Evolutionary conservation across 37 sponge, comb jelly and placozoan species (phyloP).

Genomic region (Aplysina aerophoba): DNA sequence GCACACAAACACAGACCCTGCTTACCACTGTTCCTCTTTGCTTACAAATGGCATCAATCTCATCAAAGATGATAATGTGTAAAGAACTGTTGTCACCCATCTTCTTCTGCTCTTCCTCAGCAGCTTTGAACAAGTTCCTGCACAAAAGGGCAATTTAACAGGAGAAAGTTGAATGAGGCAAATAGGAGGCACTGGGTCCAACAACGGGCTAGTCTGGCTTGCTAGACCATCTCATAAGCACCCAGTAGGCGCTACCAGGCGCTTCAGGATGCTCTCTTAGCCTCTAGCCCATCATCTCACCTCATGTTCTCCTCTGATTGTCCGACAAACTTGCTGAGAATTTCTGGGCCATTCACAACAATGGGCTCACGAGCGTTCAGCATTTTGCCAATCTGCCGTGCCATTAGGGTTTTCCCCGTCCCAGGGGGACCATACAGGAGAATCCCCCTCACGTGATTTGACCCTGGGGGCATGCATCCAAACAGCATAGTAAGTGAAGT

Average conservation of each 20-base stretch:
- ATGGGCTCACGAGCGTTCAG: constrained; percentile 95
- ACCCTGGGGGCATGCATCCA: constrained; percentile 36
- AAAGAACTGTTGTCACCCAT: constrained; percentile 89
- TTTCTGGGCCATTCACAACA: constrained; percentile 96
- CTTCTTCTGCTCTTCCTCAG: constrained; percentile 96
- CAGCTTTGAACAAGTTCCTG: constrained; percentile 88
- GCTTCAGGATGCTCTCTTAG: too few relatives aligned
- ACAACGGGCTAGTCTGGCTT: too few relatives aligned
- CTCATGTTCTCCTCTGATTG: constrained; percentile 97
- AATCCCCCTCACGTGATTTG: constrained; percentile 94
- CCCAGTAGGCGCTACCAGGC: too few relatives aligned
- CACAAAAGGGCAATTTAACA: background rate
- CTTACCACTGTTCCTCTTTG: constrained; percentile 87
- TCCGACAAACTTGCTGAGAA: constrained; percentile 97
- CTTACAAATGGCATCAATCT: constrained; percentile 99
- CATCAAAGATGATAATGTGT: constrained; percentile 99
- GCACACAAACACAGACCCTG: too few relatives aligned
- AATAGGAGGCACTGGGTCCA: too few relatives aligned
- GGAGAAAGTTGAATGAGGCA: too few relatives aligned
- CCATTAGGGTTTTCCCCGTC: constrained; percentile 99
- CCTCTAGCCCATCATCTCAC: constrained; percentile 27
- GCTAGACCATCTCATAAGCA: too few relatives aligned
- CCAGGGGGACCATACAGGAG: constrained; percentile 95
- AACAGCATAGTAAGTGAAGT: background rate
- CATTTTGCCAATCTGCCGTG: constrained; percentile 99